Conservation (phyloP, 2,888 invertebrate genomes). For the Lutraria lutraria region DNA sequence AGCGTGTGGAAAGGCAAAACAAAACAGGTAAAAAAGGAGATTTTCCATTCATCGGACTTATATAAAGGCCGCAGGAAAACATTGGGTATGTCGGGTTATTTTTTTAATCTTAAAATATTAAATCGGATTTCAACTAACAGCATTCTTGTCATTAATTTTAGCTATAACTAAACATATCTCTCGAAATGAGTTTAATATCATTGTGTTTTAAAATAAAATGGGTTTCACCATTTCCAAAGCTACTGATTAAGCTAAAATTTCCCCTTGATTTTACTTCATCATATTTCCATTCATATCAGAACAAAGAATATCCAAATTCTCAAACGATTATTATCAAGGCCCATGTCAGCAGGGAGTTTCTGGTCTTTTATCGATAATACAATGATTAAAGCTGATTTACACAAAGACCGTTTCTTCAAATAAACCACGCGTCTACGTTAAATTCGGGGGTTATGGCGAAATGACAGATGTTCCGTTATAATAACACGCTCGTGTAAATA, state of each 20-base stretch:
- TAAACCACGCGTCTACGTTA: conserved; percentile 39
- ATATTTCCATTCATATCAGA: not conserved
- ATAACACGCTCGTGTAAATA: conserved; percentile 50
- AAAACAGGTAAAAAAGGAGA: too few species aligned
- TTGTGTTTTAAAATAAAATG: too few species aligned
- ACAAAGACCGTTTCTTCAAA: conserved; percentile 32
- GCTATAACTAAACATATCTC: too few species aligned
- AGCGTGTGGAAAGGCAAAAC: too few species aligned
- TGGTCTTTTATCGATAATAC: conserved; percentile 28
- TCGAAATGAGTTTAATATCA: too few species aligned
- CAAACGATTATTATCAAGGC: conserved; percentile 11
- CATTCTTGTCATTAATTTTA: too few species aligned
- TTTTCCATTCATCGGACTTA: too few species aligned
- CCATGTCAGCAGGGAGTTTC: not conserved
- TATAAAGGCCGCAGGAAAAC: too few species aligned
- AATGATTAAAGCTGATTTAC: conserved; percentile 41
- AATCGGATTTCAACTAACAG: too few species aligned
- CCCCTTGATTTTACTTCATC: not conserved
- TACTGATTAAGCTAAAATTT: not conserved
- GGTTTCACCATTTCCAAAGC: not conserved
- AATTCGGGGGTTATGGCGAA: not conserved
- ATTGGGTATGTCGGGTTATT: too few species aligned
- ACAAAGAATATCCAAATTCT: conserved; percentile 22
- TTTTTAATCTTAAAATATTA: too few species aligned
- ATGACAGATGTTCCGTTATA: conserved; percentile 55